Percentiles rank a stretch among this genome's conserved stretches.
Conservation (phyloP, 2,888 invertebrate genomes). For the Pelosia muscerda region DNA sequence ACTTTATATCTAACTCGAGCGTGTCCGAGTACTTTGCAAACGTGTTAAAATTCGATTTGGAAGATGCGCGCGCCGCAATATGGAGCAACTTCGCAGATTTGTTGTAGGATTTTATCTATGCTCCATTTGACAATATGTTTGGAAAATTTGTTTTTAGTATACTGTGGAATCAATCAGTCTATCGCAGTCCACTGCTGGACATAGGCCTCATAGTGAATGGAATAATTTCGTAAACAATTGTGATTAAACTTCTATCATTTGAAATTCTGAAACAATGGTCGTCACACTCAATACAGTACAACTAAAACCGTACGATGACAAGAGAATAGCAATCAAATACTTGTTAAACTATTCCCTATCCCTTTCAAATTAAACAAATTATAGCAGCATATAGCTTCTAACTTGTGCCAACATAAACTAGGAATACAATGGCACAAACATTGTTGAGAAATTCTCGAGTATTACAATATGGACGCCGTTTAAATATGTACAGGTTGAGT, state of each 20-base stretch:
- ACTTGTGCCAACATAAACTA: conserved; percentile 38
- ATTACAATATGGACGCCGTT: conserved; percentile 50
- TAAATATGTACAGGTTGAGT: conserved; percentile 37
- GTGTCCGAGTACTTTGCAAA: too few species aligned
- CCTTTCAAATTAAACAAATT: conserved; percentile 13
- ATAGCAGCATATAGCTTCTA: conserved; percentile 17
- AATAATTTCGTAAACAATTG: too few species aligned
- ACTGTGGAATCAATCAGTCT: too few species aligned
- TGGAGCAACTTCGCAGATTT: background rate
- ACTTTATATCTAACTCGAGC: too few species aligned
- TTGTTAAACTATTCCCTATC: conserved; percentile 18
- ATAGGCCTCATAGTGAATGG: too few species aligned
- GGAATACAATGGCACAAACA: conserved; percentile 56
- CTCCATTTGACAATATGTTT: background rate
- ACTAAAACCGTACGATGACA: conserved; percentile 9
- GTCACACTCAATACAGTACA: background rate
- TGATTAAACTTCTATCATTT: background rate
- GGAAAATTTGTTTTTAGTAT: too few species aligned
- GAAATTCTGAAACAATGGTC: background rate
- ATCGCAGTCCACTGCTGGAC: too few species aligned
- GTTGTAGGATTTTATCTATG: background rate
- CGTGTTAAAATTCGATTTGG: too few species aligned
- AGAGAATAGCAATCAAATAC: conserved; percentile 23
- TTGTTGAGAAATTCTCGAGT: conserved; percentile 46
- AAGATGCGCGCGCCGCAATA: background rate